Evolutionary conservation across 2,888 invertebrate species (phyloP).

Genomic region (Leucania comma): DNA sequence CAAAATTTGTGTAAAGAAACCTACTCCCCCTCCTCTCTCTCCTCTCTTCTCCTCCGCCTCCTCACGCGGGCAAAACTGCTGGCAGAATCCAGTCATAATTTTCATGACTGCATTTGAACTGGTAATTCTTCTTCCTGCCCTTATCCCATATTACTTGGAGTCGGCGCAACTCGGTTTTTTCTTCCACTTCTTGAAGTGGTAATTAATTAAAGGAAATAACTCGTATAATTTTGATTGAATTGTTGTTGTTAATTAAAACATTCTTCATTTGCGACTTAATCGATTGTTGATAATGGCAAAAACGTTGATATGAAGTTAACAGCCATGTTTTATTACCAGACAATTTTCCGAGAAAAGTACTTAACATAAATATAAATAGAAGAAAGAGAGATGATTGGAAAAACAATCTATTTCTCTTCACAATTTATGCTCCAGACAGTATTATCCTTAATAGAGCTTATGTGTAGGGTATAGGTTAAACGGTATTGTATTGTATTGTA

Average conservation of each 20-base stretch:
- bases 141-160: too few species aligned
- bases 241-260: background rate
- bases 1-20: too few species aligned
- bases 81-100: too few species aligned
- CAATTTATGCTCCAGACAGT: background rate
- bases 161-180: too few species aligned
- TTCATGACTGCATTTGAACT: background rate
- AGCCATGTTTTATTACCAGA: background rate
- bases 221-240: background rate
- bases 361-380: background rate
- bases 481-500: too few species aligned
- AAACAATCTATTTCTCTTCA: background rate
- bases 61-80: too few species aligned
- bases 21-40: too few species aligned
- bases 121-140: too few species aligned
- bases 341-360: background rate
- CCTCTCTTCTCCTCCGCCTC: too few species aligned
- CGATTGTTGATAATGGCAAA: background rate
- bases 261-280: constrained; percentile 5
- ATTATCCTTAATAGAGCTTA: background rate
- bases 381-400: background rate
- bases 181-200: too few species aligned
- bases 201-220: background rate
- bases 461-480: background rate
- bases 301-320: background rate